Percentiles rank a stretch among this genome's conserved stretches.
Evolutionary conservation across 2,888 invertebrate species (phyloP).

Genomic region (Rhagonycha lutea): DNA sequence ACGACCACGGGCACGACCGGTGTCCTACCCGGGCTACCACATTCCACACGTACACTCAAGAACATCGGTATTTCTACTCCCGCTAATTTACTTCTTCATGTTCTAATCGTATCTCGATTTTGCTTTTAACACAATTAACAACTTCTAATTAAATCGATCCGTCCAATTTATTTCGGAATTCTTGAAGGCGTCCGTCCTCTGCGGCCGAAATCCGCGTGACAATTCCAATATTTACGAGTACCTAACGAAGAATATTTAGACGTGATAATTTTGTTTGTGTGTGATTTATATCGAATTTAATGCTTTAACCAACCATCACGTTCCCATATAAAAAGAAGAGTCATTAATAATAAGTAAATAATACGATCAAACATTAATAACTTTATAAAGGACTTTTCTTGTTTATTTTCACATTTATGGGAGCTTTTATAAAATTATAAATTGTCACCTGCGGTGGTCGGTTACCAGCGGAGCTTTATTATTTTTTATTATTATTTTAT

Average conservation of each 20-base stretch:
- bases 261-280: constrained; percentile 19
- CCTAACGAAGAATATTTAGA: constrained; percentile 1
- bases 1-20: constrained; percentile 29
- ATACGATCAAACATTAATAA: constrained; percentile 44
- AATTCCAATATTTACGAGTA: constrained; percentile 3
- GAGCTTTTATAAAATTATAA: constrained; percentile 44
- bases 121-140: background rate
- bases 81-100: constrained; percentile 19
- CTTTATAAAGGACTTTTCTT: constrained; percentile 38
- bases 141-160: background rate
- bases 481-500: constrained; percentile 29
- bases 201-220: background rate
- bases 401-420: constrained; percentile 34
- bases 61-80: constrained; percentile 24
- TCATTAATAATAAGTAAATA: constrained; percentile 42
- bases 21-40: constrained; percentile 40
- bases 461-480: constrained; percentile 39
- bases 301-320: constrained; percentile 14
- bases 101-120: background rate
- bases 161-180: no score
- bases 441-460: constrained; percentile 46
- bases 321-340: constrained; percentile 7
- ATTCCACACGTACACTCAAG: constrained; percentile 38
- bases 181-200: no score
- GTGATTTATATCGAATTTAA: constrained; percentile 19